Base-by-base conservation (phyloP, 2,113 vertebrate species). In the Thunnus maccoyii region DNA sequence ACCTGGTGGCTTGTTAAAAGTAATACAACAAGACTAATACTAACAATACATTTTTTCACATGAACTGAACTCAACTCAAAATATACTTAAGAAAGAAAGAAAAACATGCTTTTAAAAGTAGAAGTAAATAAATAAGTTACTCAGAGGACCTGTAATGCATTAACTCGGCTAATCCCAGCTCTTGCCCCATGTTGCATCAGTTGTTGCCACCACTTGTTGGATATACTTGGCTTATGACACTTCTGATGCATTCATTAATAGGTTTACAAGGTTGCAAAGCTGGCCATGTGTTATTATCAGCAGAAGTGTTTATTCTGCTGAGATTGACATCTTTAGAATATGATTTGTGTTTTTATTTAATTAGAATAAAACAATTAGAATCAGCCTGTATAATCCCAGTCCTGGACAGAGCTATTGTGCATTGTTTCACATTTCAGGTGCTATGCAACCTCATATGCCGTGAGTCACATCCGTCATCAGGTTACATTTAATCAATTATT, bases 161-260 rank as follows among this genome's bases (percentile, higher is more conserved):
- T 54, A 74, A 30, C 22, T 64, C 22, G 47, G 55, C 2, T 85
- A 76, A 90, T 85, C 74, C 57, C 32, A 44, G 14, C 60, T 56
- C 62, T 89, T 87, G 47, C 87, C 60, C 61, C 54, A 48, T 10
- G 63, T 85, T 91, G 86, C 79, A 17, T 89, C 80, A 90, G 36
- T 73, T 82, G 72, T 80, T 84, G 76, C 27, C 32, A 30, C 16
- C n/a, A 12, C 30, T 56, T 75, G 62, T 57, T 88, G 55, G 83
- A 63, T 86, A 61, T 84, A 73, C 83, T 63, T 78, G 72, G 77
- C 67, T 60, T 25, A 36, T 85, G 56, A 65, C 58, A 73, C 70
- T 64, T 68, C 67, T 69, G 67, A 69, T 20, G 17, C 36, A 36
- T 66, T 83, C 27, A 75, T 71, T 85, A 77, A 88, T 48, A 67